phyloP scores from a whole-genome alignment of 2,888 invertebrate species.

The Dastarcus helophoroides region DNA sequence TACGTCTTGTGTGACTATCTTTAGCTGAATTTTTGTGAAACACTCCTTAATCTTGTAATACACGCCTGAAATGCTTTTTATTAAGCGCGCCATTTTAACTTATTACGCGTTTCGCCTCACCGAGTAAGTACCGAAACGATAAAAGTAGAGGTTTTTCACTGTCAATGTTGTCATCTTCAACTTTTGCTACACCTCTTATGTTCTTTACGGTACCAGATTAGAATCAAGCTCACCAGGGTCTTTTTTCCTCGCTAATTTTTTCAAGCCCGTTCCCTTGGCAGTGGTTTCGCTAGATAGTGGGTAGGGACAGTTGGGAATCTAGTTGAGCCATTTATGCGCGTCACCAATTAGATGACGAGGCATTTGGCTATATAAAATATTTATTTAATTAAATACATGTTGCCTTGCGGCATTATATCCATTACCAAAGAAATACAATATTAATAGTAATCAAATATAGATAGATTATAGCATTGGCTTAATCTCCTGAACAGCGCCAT shows the following conservation, averaged over 20 bases:
- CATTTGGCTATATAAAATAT: slow-evolving; percentile 16
- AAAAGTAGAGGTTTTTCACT: slow-evolving; percentile 35
- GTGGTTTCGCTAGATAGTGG: slow-evolving; percentile 26
- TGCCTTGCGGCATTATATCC: too few relatives aligned
- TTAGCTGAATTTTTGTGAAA: too few relatives aligned
- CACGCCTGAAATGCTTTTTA: too few relatives aligned
- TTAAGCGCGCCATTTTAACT: too few relatives aligned
- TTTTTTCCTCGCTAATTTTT: slow-evolving; percentile 1
- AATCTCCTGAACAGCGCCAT: too few relatives aligned
- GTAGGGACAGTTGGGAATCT: slow-evolving; percentile 43
- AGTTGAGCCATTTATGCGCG: slow-evolving; percentile 42
- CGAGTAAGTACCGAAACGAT: slow-evolving; percentile 42
- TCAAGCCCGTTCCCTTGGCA: slow-evolving; percentile 6
- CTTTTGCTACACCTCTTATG: slow-evolving; percentile 1
- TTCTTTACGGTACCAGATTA: slow-evolving; percentile 1
- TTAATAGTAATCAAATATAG: too few relatives aligned
- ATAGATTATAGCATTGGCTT: too few relatives aligned
- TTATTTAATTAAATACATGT: too few relatives aligned
- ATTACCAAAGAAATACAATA: too few relatives aligned
- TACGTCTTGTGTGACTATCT: too few relatives aligned
- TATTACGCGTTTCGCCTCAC: slow-evolving; percentile 36
- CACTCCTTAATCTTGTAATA: too few relatives aligned
- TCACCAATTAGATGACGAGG: slow-evolving; percentile 40
- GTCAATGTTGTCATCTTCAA: slow-evolving; percentile 23
- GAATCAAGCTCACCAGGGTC: slow-evolving; percentile 1